Evolutionary conservation across 2,797 vertebrate species (phyloP), one percentile per base, ranked within the genome.

Genomic region (Gymnoscopelus microlampas): DNA sequence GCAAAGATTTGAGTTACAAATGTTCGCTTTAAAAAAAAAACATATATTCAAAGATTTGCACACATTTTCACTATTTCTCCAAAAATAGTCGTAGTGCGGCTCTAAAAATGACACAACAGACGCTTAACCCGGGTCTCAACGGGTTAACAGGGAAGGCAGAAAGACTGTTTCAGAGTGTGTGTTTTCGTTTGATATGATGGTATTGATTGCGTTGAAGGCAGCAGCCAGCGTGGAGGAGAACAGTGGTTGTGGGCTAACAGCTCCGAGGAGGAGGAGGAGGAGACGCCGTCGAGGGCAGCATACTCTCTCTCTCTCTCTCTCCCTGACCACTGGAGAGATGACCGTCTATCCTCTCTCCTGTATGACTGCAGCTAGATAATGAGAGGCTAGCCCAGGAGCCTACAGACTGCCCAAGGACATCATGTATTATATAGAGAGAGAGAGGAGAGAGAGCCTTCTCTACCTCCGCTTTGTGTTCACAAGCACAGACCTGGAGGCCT

Each of bases 391-490:
- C 90, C 85, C 88, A 89, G 89, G 89, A 90, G 89, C 87, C 87
- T 88, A 85, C 85, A 85, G 85, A 92, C 85, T 86, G 91, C 91
- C 91, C 91, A 91, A 92, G 91, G 91, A 91, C 87, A 92, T 91
- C 81, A 84, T 87, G 87, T 88, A 87, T 90, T 91, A 89, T 91
- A 90, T 91, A 89, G 84, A 71, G 87, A 89, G 84, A 71, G 87
- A 70, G 83, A 19, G 19, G 19, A 19, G 19, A 19, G 19, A 19
- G 19, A 19, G 19, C 19, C 82, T 86, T 75, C 80, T 79, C 86
- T 85, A 84, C 81, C 87, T 81, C 73, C 70, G 86, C 90, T 91
- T 91, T 90, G 89, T 91, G 86, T 91, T 72, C 85, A 79, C 77
- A 89, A 70, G 87, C 87, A 91, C 88, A 19, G 19, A 19, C 85